Base-by-base conservation (phyloP, 64 coral and sea anemone genomes). In the Montipora foliosa region DNA sequence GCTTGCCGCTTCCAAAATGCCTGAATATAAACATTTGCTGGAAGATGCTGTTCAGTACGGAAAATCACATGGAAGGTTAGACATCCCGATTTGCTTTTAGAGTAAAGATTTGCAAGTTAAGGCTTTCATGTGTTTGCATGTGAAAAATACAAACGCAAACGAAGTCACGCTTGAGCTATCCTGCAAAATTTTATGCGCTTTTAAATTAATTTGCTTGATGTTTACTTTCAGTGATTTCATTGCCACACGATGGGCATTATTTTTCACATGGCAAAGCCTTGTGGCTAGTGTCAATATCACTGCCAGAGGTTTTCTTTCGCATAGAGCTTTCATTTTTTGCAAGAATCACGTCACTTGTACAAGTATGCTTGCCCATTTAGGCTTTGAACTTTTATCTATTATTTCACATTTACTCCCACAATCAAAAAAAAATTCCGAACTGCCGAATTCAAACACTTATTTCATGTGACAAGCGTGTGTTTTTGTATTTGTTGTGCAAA, bases 1-100 rank as follows among this genome's bases (percentile, higher is more conserved):
- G 11, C 69, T 99, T 4, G 98, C 98, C 44, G 98, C 98, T 13
- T 96, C 95, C 15, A 94, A 96, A 92, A 99, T 99, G 98, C 74
- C 95, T 19, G 88, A 96, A 47, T 99, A 99, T 67, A 81, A 92
- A 75, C 74, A 94, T 84, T 89, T 99, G n/a, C 15, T 99, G 53
- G 95, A 96, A 67, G 87, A 96, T 12, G 98, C 98, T 47, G 89
- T 99, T 15, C 79, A 99, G 48, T 95, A 91, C 70, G 97, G 97
- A 74, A 99, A 99, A 77, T 5, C 71, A 5, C 94, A 94, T 80
- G 97, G 97, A 79, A 96, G 95, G 97, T 99, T 85, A 88, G 67
- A 46, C 17, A 24, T 0, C 13, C 4, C 14, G n/a, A 17, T 50
- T 5, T 14, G 20, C 64, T 79, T 29, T 21, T 62, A 3, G 6